phyloP scores from a whole-genome alignment of 2,113 vertebrate genomes.

The Chaenogobius annularis region DNA sequence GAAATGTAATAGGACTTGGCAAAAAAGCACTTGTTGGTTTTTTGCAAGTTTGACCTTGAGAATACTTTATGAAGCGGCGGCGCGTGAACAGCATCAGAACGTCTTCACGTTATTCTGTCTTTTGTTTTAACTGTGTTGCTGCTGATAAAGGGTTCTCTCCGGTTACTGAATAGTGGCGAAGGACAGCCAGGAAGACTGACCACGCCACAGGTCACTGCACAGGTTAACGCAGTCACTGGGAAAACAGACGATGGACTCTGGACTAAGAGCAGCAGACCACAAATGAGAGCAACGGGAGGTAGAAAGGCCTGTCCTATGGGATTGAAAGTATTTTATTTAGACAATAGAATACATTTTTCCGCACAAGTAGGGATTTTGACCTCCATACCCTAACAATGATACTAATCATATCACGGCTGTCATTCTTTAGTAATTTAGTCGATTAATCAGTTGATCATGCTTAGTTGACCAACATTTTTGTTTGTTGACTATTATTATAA shows the following conservation, averaged over 20 bases:
- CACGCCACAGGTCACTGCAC: constrained; percentile 14
- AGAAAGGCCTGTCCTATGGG: no score
- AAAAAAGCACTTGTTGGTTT: background rate
- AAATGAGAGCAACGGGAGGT: background rate
- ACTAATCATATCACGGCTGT: no score
- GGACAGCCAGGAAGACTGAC: constrained; percentile 9
- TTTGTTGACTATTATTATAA: no score
- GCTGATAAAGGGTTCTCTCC: constrained; percentile 12
- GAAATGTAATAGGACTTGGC: constrained; percentile 29
- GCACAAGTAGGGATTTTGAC: no score
- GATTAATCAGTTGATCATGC: no score
- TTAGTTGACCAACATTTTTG: no score
- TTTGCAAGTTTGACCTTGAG: background rate
- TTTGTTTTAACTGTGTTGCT: constrained; percentile 1
- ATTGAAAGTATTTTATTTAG: background rate
- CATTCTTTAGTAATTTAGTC: no score
- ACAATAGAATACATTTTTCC: no score
- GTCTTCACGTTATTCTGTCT: background rate
- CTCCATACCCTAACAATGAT: no score
- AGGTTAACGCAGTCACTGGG: background rate
- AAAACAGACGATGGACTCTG: background rate
- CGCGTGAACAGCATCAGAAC: background rate
- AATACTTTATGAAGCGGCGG: background rate
- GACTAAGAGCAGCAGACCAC: background rate
- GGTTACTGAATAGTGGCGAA: constrained; percentile 23